Evolutionary conservation across 2,888 invertebrate species (phyloP), one percentile per base, ranked within the genome.

Genomic region (Ophion ellenae): DNA sequence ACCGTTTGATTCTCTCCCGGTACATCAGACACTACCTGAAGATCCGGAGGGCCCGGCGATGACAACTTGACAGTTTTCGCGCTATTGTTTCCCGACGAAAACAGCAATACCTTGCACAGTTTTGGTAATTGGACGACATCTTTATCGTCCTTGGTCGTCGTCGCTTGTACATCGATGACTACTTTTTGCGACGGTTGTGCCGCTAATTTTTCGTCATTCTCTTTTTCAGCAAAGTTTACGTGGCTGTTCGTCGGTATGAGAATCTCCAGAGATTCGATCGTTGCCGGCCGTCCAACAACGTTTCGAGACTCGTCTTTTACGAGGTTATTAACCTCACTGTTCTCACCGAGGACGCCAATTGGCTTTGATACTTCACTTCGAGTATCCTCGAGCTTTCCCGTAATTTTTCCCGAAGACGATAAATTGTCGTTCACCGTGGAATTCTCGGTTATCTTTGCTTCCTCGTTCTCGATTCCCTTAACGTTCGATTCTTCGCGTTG

Each of bases 11-110:
- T 45, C 17, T 84, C 84, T 32, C 81, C 81, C 53, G 70, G 1
- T 1, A 4, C 17, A 70, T 87, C 57, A 32, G 77, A 20, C 14
- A 82, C 82, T 84, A 83, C 77, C 74, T 78, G 85, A 63, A 82
- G n/a, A 85, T 85, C 40, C 67, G 81, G 20, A 17, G 67, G 47
- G n/a, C 71, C 66, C 63, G 81, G 20, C 32, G 73, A 20, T 36
- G 73, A 40, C 61, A 64, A 66, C 57, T 79, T 82, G 71, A 79
- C 69, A 40, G 17, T 61, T 78, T 86, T 47, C 28, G 24, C 9
- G 59, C 53, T 67, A 47, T 75, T 32, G 71, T 67, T 67, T 57
- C 53, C 78, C 63, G 71, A 66, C n/a, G 59, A 67, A 59, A 78
- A 32, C 5, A 32, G 53, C 61, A 77, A 67, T 40, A n/a, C 24